Percentiles rank a stretch among this genome's conserved stretches.
Conservation (phyloP, 2,888 invertebrate genomes). For the Drosophila pseudotalamancana region DNA sequence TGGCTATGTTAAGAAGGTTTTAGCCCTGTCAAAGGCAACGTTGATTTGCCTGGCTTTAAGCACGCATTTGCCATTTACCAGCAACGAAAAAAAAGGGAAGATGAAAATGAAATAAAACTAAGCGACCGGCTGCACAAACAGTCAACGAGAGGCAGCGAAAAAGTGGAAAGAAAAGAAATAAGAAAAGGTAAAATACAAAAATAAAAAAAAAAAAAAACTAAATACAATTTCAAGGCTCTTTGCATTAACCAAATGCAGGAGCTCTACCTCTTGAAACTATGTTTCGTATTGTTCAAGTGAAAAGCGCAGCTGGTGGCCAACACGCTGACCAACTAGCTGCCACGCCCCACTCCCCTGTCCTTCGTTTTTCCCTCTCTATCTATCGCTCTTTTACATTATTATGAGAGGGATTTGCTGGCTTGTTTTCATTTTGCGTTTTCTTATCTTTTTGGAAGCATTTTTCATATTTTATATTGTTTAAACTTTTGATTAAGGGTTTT, state of each 20-base stretch:
- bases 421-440: conserved; percentile 43
- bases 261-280: conserved; percentile 5
- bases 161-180: conserved; percentile 1
- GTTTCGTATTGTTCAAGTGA: conserved; percentile 1
- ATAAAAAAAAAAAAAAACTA: conserved; percentile 34
- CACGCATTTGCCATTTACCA: conserved; percentile 25
- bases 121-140: conserved; percentile 10
- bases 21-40: conserved; percentile 13
- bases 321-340: conserved; percentile 41
- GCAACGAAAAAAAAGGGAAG: conserved; percentile 36
- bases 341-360: not conserved
- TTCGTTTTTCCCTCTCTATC: not conserved
- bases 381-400: conserved; percentile 40
- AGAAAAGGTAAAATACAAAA: conserved; percentile 13
- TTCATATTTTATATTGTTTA: conserved; percentile 76
- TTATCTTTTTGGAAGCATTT: conserved; percentile 44
- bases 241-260: conserved; percentile 64
- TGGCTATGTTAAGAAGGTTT: not conserved
- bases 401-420: conserved; percentile 51
- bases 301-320: conserved; percentile 44
- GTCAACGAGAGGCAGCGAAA: conserved; percentile 10
- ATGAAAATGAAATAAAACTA: conserved; percentile 37
- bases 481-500: conserved; percentile 76
- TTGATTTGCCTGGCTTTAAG: conserved; percentile 40
- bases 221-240: conserved; percentile 68